Base-by-base conservation (phyloP, 1,140 invertebrate genomes). In the Thaumetopoea pityocampa region DNA sequence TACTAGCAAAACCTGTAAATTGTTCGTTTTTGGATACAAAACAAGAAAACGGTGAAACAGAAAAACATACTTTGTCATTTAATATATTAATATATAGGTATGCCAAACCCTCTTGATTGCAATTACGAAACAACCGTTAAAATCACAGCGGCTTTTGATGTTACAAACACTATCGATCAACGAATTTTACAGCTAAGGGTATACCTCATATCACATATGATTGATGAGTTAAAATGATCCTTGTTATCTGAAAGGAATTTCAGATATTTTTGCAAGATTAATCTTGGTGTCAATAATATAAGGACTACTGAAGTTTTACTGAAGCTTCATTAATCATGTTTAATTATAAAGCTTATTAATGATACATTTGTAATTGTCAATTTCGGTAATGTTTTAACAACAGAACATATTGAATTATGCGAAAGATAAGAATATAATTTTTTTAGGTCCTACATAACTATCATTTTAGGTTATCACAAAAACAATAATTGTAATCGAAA, bases 331-430 rank as follows among this genome's bases (percentile, higher is more conserved):
- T 68, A 78, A 82, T 79, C 74, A 78, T 67, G 59, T 61, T 59
- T 63, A 71, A 70, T 59, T 69, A 70, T 63, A 61, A 52, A 66
- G 46, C 68, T 77, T 67, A 79, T 82, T 82, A 82, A 67, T 59
- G 64, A 51, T 67, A 62, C 60, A 76, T 79, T 78, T 76, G 66
- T 76, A 65, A 76, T 73, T 69, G 66, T 76, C 67, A 63, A 60
- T 74, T 74, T 71, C 30, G 66, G 54, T 48, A 64, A 34, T 60
- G 51, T 53, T 41, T 46, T 28, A 42, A n/a, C 37, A 38, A 16
- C 29, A 14, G 7, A 22, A 23, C 29, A 41, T 7, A 46, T 42
- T 47, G 24, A 32, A 32, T 19, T 32, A 22, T 9, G 32, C 43
- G 36, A 41, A 35, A 28, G 37, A 14, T 37, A 33, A 29, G 36